Percentiles rank a stretch among this genome's conserved stretches.
These are phyloP conservation scores for Andrena marginata DNA, from an alignment of 2,888 invertebrate species.

Conservation along the genomic window DNA sequence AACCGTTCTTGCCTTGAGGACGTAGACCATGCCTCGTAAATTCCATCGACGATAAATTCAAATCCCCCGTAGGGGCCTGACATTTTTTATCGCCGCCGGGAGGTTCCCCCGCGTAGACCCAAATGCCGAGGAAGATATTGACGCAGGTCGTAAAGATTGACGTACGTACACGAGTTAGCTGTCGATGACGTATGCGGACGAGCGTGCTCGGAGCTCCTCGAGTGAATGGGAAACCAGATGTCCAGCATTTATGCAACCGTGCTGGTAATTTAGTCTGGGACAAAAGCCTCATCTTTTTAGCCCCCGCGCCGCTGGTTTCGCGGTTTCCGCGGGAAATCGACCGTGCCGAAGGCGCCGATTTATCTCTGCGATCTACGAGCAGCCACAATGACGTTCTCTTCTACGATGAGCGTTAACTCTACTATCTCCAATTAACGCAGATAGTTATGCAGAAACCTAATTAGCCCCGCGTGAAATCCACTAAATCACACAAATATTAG, in stretches of 20 bases:
- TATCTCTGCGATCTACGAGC: neutral
- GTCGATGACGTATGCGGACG: constrained; percentile 51
- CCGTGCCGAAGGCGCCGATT: constrained; percentile 1
- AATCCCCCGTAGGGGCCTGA: neutral
- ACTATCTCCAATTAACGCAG: constrained; percentile 1
- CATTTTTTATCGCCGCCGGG: neutral
- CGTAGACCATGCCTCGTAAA: neutral
- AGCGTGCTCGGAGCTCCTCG: constrained; percentile 27
- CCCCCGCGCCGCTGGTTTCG: constrained; percentile 47
- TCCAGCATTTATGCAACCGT: constrained; percentile 71
- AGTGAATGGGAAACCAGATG: constrained; percentile 70
- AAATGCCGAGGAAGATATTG: constrained; percentile 40
- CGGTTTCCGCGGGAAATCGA: constrained; percentile 51
- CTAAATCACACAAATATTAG: neutral
- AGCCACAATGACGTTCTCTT: neutral
- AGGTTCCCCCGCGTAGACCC: neutral
- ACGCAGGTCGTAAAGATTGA: constrained; percentile 58
- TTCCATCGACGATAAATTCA: constrained; percentile 18
- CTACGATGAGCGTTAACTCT: neutral
- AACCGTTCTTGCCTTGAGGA: neutral
- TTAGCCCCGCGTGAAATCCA: neutral
- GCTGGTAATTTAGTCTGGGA: constrained; percentile 53
- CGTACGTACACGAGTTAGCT: constrained; percentile 21
- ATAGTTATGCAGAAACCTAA: neutral
- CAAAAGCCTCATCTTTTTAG: constrained; percentile 61